These are phyloP conservation scores for Clitarchus hookeri DNA, from an alignment of 2,888 invertebrate species.

Conservation along the genomic window DNA sequence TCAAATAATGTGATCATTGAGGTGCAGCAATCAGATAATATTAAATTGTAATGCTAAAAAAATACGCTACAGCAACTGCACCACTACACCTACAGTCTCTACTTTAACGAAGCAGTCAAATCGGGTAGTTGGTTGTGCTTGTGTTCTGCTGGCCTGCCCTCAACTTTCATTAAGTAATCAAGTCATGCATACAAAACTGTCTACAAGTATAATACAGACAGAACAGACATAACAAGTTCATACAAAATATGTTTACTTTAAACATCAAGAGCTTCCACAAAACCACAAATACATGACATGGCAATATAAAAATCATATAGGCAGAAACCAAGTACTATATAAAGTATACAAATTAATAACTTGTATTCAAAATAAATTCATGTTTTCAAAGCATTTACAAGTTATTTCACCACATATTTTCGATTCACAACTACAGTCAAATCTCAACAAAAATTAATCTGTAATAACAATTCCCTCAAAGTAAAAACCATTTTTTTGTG, in stretches of 20 bases:
- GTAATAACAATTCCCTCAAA: too few relatives aligned
- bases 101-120: neutral
- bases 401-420: too few relatives aligned
- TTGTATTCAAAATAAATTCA: too few relatives aligned
- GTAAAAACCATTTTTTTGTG: too few relatives aligned
- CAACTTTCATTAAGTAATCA: neutral
- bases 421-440: too few relatives aligned
- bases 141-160: constrained; percentile 14
- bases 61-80: neutral
- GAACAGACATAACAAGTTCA: neutral
- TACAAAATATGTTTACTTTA: neutral
- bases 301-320: neutral
- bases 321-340: too few relatives aligned
- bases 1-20: neutral
- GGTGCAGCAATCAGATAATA: neutral
- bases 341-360: too few relatives aligned
- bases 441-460: too few relatives aligned
- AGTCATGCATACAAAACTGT: neutral
- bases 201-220: neutral
- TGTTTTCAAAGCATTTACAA: too few relatives aligned
- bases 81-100: neutral
- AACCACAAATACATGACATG: neutral
- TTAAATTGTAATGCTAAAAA: neutral
- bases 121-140: constrained; percentile 8
- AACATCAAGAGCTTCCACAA: neutral